Evolutionary conservation across 2,888 invertebrate species (phyloP).

Genomic region (Parnassius apollo): DNA sequence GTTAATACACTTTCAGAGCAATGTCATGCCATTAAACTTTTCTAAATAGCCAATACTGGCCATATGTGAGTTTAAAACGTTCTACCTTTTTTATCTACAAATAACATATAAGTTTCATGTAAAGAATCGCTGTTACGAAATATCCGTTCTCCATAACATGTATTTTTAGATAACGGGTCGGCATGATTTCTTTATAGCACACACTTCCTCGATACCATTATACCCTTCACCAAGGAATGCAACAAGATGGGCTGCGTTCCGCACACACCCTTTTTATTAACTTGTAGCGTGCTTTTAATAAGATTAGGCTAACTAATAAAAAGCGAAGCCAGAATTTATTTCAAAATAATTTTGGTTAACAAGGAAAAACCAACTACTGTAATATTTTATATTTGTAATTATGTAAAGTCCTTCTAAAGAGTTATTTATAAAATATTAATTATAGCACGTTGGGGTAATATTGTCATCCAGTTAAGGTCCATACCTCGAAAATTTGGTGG

Average conservation of each 20-base stretch:
- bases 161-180: slow-evolving; percentile 27
- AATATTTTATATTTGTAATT: too few relatives aligned
- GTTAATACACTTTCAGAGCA: neutral
- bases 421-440: too few relatives aligned
- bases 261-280: neutral
- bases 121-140: slow-evolving; percentile 21
- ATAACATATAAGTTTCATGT: slow-evolving; percentile 4
- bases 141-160: slow-evolving; percentile 18
- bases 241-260: slow-evolving; percentile 26
- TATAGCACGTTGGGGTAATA: too few relatives aligned
- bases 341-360: too few relatives aligned
- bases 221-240: slow-evolving; percentile 28
- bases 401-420: too few relatives aligned
- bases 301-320: neutral
- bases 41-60: neutral
- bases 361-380: too few relatives aligned
- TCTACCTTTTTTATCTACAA: slow-evolving; percentile 2
- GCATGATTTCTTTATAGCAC: slow-evolving; percentile 20
- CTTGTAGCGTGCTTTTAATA: slow-evolving; percentile 2
- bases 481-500: too few relatives aligned
- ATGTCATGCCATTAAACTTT: neutral
- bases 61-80: neutral
- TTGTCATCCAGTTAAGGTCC: too few relatives aligned
- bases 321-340: too few relatives aligned
- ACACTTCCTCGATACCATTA: slow-evolving; percentile 23